These are phyloP conservation scores for Sebastes hubbsi DNA, from an alignment of 2,797 vertebrate species.

Conservation along the genomic window DNA sequence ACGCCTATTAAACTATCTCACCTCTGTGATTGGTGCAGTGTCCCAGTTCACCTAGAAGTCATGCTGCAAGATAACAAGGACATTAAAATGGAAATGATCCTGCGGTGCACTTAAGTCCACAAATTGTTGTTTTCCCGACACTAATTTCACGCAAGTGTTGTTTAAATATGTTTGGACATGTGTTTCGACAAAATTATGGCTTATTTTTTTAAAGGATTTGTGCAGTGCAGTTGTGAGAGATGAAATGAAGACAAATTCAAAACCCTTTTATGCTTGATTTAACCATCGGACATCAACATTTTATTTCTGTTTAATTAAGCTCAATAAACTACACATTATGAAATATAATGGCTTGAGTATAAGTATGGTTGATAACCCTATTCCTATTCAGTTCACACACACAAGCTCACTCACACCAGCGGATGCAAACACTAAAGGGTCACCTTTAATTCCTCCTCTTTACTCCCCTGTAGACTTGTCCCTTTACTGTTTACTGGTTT, in stretches of 20 bases:
- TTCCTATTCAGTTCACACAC: slow-evolving; percentile 15
- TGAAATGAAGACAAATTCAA: slow-evolving; percentile 1
- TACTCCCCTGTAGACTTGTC: slow-evolving; percentile 18
- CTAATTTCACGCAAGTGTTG: not conserved
- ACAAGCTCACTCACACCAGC: slow-evolving; percentile 32
- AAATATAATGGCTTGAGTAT: slow-evolving; percentile 5
- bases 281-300: slow-evolving; percentile 2
- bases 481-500: slow-evolving; percentile 25
- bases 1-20: slow-evolving; percentile 64
- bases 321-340: slow-evolving; percentile 26
- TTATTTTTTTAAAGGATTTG: not conserved
- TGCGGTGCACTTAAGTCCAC: slow-evolving; percentile 8
- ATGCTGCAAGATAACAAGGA: slow-evolving; percentile 62
- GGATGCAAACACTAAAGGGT: slow-evolving; percentile 49
- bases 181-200: not conserved
- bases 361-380: not conserved
- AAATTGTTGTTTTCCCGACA: not conserved
- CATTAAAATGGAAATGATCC: slow-evolving; percentile 34
- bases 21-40: slow-evolving; percentile 69
- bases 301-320: slow-evolving; percentile 13
- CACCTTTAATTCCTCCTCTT: slow-evolving; percentile 48
- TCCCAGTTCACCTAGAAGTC: slow-evolving; percentile 72
- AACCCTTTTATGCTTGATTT: slow-evolving; percentile 11
- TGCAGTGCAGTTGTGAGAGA: not conserved
- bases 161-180: slow-evolving; percentile 15